Evolutionary conservation across 2,797 vertebrate species (phyloP), one percentile per base, ranked within the genome.

Genomic region (Stomatorhinus walkeri): DNA sequence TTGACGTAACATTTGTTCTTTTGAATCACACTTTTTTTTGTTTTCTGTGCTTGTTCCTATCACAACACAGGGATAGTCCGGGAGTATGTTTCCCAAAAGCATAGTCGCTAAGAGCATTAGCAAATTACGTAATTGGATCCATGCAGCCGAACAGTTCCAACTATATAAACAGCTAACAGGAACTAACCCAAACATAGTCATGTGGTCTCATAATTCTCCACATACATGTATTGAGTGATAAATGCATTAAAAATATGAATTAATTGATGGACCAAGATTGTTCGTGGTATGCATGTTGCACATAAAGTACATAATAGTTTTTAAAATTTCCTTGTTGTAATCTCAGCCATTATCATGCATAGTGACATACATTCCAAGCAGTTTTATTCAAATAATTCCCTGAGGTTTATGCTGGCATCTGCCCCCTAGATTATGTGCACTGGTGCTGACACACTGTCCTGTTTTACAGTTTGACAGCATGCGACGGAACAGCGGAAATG

Each of bases 401-500:
- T 36, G 72, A 43, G 19, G 36, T 79, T 79, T 19, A 79, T 16
- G 16, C 72, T 19, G 10, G 32, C 36, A 43, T 43, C 16, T 79
- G 72, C 32, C 36, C 72, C 36, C 36, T 40, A 19, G 32, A 79
- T 40, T 43, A 19, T 19, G 36, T 40, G 36, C 32, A 19, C 16
- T 79, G 36, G 36, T 43, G 72, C 32, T 43, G 0, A 88, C 24
- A 16, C 16, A 87, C 16, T 92, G 81, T 88, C 90, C 0, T 16
- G 91, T 16, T 28, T 93, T 87, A 52, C 92, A 96, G 94, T 94
- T 92, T 87, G 93, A 94, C 4, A 94, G 92, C 52, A 52, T 91
- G 85, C 94, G 94, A 91, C 95, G 94, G 89, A 95, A 95, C 94
- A 96, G 95, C 91, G 94, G 95, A 59, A 95, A 94, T 1, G 94